phyloP scores from a whole-genome alignment of 2,797 vertebrate species.

The Threskiornis aethiopicus region DNA sequence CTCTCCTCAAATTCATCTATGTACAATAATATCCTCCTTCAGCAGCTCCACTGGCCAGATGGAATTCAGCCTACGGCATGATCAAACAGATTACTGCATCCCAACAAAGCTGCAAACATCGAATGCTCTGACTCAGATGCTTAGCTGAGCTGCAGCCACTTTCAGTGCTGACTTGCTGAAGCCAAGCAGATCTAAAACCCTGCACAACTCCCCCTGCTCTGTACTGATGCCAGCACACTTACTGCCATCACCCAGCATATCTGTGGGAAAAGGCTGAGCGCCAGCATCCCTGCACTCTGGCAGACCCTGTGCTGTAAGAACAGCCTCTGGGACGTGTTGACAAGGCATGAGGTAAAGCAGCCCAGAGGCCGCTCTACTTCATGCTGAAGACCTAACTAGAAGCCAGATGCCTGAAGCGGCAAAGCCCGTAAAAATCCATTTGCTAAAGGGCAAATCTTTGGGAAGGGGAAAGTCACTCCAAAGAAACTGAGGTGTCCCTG shows the following conservation, averaged over 20 bases:
- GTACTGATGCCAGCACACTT: neutral
- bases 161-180: neutral
- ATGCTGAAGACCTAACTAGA: neutral
- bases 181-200: slow-evolving; percentile 11
- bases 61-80: neutral
- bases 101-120: neutral
- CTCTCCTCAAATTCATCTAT: neutral
- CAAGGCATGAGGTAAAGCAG: slow-evolving; percentile 10
- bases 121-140: neutral
- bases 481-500: neutral
- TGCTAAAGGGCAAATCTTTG: neutral
- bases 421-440: neutral
- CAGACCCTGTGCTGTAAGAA: slow-evolving; percentile 5
- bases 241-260: neutral
- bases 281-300: slow-evolving; percentile 40
- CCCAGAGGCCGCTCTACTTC: neutral
- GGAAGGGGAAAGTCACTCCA: neutral
- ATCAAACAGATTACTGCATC: neutral
- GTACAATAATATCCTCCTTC: neutral
- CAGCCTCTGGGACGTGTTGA: neutral
- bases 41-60: neutral
- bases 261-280: slow-evolving; percentile 21
- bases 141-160: slow-evolving; percentile 1
- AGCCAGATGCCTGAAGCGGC: neutral
- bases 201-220: neutral